phyloP scores from a whole-genome alignment of 2,797 vertebrate genomes.

The Coregonus ussuriensis region DNA sequence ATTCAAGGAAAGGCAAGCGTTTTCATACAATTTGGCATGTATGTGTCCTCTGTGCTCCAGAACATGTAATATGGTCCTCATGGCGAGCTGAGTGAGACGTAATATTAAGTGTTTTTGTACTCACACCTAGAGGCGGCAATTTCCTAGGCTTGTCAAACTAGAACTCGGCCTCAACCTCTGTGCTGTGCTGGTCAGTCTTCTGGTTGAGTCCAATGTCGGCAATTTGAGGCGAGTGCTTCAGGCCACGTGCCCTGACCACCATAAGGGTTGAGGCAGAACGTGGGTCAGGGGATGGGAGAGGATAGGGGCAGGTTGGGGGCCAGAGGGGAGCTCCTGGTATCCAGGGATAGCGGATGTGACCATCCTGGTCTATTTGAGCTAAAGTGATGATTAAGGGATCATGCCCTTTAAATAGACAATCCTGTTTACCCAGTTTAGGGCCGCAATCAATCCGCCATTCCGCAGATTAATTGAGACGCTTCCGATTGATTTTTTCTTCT shows the following conservation, averaged over 20 bases:
- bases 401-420: conserved; percentile 82
- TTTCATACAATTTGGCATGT: conserved; percentile 31
- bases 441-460: conserved; percentile 80
- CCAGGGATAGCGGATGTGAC: conserved; percentile 60
- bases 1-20: conserved; percentile 52
- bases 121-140: conserved; percentile 48
- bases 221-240: conserved; percentile 53
- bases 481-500: conserved; percentile 74
- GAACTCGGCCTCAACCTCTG: conserved; percentile 21
- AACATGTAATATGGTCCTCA: conserved; percentile 51
- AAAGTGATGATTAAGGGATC: conserved; percentile 84
- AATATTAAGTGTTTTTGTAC: conserved; percentile 35
- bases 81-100: conserved; percentile 25
- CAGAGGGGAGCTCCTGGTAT: conserved; percentile 56
- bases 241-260: conserved; percentile 47
- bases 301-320: conserved; percentile 30
- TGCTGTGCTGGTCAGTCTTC: conserved; percentile 55
- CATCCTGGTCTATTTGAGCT: conserved; percentile 66
- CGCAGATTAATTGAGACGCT: conserved; percentile 85
- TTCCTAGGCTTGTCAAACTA: conserved; percentile 47
- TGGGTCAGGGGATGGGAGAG: too few relatives aligned
- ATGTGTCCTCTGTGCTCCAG: neutral
- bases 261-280: conserved; percentile 42
- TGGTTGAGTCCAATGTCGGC: conserved; percentile 54
- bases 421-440: conserved; percentile 83